A percentile compares a stretch with the other conserved stretches of the same genome.
Conservation (phyloP, 2,113 vertebrate genomes). For the Oophaga pumilio region DNA sequence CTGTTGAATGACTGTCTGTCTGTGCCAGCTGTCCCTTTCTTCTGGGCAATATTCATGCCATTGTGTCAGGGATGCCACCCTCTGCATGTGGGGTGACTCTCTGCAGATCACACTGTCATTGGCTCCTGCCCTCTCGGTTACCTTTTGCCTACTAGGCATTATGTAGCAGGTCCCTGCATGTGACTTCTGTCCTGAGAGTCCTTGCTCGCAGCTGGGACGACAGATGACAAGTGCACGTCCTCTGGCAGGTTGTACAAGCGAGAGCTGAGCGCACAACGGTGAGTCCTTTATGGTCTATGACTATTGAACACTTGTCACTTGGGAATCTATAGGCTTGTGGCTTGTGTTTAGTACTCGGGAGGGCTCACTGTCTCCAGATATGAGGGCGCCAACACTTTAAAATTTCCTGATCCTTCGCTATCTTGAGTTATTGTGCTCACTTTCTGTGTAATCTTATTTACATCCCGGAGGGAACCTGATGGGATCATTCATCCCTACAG, state of each 20-base stretch:
- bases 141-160: constrained; percentile 81
- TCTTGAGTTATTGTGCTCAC: background rate
- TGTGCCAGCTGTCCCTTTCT: constrained; percentile 38
- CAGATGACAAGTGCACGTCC: constrained; percentile 51
- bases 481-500: too few relatives aligned
- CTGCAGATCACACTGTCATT: constrained; percentile 54
- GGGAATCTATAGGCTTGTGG: too few relatives aligned
- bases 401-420: background rate
- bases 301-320: background rate
- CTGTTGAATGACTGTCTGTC: constrained; percentile 7
- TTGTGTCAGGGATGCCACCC: constrained; percentile 53
- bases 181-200: constrained; percentile 71
- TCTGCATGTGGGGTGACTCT: constrained; percentile 60
- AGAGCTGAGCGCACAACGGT: constrained; percentile 33
- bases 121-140: constrained; percentile 69
- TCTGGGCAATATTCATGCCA: constrained; percentile 6
- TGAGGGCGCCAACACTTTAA: too few relatives aligned
- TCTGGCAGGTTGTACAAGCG: constrained; percentile 61
- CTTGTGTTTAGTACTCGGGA: background rate
- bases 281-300: constrained; percentile 15
- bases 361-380: too few relatives aligned
- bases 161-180: constrained; percentile 63
- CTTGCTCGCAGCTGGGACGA: constrained; percentile 67
- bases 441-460: background rate
- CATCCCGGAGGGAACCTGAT: too few relatives aligned